Evolutionary conservation across 2,113 vertebrate species (phyloP), one percentile per base, ranked within the genome.

Genomic region (Pygoscelis antarcticus): DNA sequence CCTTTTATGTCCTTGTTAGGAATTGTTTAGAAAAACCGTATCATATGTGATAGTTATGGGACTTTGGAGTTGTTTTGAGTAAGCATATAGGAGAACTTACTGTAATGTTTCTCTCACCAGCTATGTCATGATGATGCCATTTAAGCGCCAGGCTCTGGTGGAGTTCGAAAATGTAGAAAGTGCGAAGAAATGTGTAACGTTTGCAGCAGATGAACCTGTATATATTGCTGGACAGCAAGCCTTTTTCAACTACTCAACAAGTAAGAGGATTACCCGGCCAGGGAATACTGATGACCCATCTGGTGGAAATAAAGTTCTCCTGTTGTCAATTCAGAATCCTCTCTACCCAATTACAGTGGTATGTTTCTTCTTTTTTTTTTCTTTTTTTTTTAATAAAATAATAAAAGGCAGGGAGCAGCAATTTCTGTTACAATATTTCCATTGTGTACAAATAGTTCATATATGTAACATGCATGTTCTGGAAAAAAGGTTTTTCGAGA

Each of bases 91-190:
- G 70, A 83, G 20, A n/a, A 25, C 49, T 93, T 8, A 49, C 51
- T 38, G 16, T 60, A 34, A 3, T 54, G 20, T 94, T 93, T 96
- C 66, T 95, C 69, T 87, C 22, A 1, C 29, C 97, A 99, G 99
- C 91, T 99, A 99, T 44, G 99, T 99, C 85, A 99, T 99, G 99
- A 99, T 99, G 99, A 99, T 99, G 99, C 99, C 99, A 4, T 99
- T 99, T 83, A 99, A 99, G 93, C 98, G 99, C 4, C 99, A 99
- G 97, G 99, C 99, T 40, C 97, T 99, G 83, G 99, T 99, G 96
- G 99, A 99, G 97, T 99, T 99, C 88, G 99, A 99, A 93, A 98
- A 98, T 2, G 91, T 99, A 72, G 98, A 99, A 89, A 99, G 99
- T 52, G 99, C 99, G 2, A 99, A 99, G 97, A 99, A 98, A 58